Conservation (phyloP, 92 coral and sea anemone species). For the Palythoa heliodiscus region DNA sequence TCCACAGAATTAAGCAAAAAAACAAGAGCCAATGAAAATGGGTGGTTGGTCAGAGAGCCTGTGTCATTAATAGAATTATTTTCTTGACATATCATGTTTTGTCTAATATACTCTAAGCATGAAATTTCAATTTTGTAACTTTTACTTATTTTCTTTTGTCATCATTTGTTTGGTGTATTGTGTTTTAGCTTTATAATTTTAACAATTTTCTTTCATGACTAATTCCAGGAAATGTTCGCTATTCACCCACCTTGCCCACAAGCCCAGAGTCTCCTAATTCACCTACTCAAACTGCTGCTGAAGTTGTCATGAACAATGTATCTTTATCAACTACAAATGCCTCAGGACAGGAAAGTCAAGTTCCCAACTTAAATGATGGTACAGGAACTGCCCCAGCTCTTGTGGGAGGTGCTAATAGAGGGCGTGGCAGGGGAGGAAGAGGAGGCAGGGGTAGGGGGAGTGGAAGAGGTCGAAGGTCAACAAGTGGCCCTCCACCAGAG, state of each 20-base stretch:
- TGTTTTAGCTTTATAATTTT: not conserved
- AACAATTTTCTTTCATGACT: not conserved
- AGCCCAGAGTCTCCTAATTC: slow-evolving; percentile 87
- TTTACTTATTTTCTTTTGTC: no score
- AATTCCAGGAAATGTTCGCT: slow-evolving; percentile 73
- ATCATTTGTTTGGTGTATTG: not conserved
- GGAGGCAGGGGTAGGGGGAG: slow-evolving; percentile 94
- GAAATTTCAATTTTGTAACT: no score
- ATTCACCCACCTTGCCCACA: slow-evolving; percentile 91
- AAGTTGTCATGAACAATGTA: slow-evolving; percentile 71
- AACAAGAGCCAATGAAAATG: no score
- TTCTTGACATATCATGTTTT: no score
- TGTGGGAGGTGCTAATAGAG: slow-evolving; percentile 64
- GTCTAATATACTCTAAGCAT: no score
- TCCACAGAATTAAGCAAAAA: no score
- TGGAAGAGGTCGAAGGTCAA: slow-evolving; percentile 93
- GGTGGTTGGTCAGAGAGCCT: no score
- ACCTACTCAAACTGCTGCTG: slow-evolving; percentile 71
- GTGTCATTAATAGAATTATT: no score
- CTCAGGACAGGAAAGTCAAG: slow-evolving; percentile 72
- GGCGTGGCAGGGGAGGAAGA: slow-evolving; percentile 93
- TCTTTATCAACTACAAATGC: slow-evolving; percentile 55
- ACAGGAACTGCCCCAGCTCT: slow-evolving; percentile 69
- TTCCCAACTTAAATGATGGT: slow-evolving; percentile 61
- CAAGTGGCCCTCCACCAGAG: slow-evolving; percentile 96